A percentile compares a stretch with the other conserved stretches of the same genome.
Conservation (phyloP, 1,140 invertebrate genomes). For the Hyphantria cunea region DNA sequence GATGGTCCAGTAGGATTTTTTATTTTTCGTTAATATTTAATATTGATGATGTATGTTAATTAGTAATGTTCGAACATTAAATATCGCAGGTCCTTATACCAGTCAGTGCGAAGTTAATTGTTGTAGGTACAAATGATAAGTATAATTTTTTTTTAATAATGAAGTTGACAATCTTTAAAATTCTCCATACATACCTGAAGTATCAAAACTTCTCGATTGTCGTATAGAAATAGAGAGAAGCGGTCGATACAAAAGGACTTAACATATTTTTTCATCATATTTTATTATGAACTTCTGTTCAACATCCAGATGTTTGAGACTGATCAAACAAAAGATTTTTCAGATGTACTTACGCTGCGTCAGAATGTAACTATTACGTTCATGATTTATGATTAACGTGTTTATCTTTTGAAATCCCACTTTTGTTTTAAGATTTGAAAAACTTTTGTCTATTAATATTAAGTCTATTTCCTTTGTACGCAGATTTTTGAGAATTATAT, state of each 20-base stretch:
- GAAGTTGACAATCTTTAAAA: too few species aligned
- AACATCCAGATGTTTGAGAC: constrained; percentile 79
- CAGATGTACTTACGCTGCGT: constrained; percentile 69
- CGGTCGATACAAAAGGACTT: constrained; percentile 80
- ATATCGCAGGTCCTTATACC: too few species aligned
- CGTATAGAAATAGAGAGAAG: constrained; percentile 58
- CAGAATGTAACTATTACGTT: constrained; percentile 74
- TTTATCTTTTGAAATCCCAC: constrained; percentile 69
- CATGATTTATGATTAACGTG: constrained; percentile 74
- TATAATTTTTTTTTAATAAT: too few species aligned
- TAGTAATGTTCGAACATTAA: too few species aligned
- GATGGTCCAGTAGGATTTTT: too few species aligned
- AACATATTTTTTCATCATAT: constrained; percentile 80
- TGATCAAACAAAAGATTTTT: constrained; percentile 81
- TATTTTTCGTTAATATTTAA: too few species aligned
- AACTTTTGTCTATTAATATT: constrained; percentile 27
- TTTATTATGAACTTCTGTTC: constrained; percentile 81
- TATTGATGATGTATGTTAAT: too few species aligned
- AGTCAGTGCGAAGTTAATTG: too few species aligned
- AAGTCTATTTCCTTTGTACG: constrained; percentile 22
- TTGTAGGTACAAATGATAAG: too few species aligned
- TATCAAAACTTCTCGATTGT: constrained; percentile 59
- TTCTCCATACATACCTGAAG: constrained; percentile 30
- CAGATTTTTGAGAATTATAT: constrained; percentile 14
- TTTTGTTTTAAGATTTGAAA: constrained; percentile 48